Conservation (phyloP, 2,888 invertebrate genomes). For the Tetanocera ferruginea region DNA sequence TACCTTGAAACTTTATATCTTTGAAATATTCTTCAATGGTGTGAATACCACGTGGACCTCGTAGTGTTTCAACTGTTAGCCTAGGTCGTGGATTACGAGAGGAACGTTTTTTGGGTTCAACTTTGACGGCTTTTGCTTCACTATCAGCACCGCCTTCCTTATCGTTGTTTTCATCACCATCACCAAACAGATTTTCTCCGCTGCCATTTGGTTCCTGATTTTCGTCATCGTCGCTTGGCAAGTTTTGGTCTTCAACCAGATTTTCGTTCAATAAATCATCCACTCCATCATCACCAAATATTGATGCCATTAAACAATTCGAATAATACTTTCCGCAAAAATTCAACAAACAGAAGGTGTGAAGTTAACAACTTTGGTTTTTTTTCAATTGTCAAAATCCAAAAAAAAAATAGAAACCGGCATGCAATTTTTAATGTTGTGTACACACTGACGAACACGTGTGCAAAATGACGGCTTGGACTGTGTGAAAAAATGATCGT, state of each 20-base stretch:
- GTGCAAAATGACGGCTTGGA: too few species aligned
- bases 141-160: slow-evolving; percentile 68
- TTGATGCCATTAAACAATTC: slow-evolving; percentile 54
- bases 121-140: slow-evolving; percentile 67
- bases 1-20: slow-evolving; percentile 83
- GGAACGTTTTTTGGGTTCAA: slow-evolving; percentile 73
- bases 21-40: slow-evolving; percentile 84
- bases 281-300: slow-evolving; percentile 61
- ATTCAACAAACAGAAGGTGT: too few species aligned
- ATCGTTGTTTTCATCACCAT: slow-evolving; percentile 66
- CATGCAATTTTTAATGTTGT: too few species aligned
- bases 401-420: too few species aligned
- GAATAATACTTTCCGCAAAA: not conserved
- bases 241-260: slow-evolving; percentile 64
- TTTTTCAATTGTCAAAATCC: too few species aligned
- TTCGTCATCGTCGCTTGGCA: slow-evolving; percentile 69
- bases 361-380: too few species aligned
- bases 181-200: slow-evolving; percentile 63
- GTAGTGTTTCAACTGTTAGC: slow-evolving; percentile 79
- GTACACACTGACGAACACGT: too few species aligned
- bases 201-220: slow-evolving; percentile 66
- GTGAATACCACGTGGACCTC: slow-evolving; percentile 83
- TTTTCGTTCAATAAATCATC: slow-evolving; percentile 64
- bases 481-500: too few species aligned
- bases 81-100: slow-evolving; percentile 77